phyloP scores from a whole-genome alignment of 2,888 invertebrate species.

The Drosophila infuscata region DNA sequence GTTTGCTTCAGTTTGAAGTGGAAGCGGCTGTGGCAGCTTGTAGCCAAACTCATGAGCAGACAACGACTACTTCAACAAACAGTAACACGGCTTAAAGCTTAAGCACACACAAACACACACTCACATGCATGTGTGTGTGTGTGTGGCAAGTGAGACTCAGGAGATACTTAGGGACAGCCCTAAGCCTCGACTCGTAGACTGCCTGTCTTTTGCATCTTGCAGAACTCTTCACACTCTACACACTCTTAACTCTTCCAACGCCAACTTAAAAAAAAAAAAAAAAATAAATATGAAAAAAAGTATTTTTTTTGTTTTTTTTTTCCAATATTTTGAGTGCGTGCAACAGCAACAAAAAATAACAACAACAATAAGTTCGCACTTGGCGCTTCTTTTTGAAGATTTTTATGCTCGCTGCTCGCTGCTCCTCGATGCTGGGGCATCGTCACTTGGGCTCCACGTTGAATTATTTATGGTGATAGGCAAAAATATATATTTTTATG shows the following conservation, averaged over 20 bases:
- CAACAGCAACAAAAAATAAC: conserved; percentile 41
- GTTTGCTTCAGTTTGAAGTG: conserved; percentile 68
- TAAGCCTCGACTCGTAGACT: conserved; percentile 65
- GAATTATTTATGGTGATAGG: conserved; percentile 82
- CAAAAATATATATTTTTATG: conserved; percentile 77
- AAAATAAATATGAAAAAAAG: conserved; percentile 4
- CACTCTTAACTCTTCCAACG: conserved; percentile 36
- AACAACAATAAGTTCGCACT: conserved; percentile 67
- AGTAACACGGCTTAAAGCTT: conserved; percentile 48
- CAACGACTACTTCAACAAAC: conserved; percentile 45
- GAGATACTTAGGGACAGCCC: conserved; percentile 67
- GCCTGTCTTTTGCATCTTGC: conserved; percentile 71
- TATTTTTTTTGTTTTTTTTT: conserved; percentile 6
- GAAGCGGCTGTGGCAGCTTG: conserved; percentile 37
- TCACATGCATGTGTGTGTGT: neutral
- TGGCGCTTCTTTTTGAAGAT: conserved; percentile 81
- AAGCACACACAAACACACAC: conserved; percentile 33
- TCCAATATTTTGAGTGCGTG: conserved; percentile 74
- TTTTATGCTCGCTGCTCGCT: conserved; percentile 54
- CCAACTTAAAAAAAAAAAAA: conserved; percentile 31
- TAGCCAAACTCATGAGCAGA: conserved; percentile 33
- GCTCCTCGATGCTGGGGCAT: conserved; percentile 20
- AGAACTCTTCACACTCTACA: conserved; percentile 34
- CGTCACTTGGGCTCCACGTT: conserved; percentile 51
- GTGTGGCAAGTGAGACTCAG: conserved; percentile 20